Percentiles rank a stretch among this genome's conserved stretches.
phyloP scores from a whole-genome alignment of 1,140 invertebrate species.

The Ladona fulva region DNA sequence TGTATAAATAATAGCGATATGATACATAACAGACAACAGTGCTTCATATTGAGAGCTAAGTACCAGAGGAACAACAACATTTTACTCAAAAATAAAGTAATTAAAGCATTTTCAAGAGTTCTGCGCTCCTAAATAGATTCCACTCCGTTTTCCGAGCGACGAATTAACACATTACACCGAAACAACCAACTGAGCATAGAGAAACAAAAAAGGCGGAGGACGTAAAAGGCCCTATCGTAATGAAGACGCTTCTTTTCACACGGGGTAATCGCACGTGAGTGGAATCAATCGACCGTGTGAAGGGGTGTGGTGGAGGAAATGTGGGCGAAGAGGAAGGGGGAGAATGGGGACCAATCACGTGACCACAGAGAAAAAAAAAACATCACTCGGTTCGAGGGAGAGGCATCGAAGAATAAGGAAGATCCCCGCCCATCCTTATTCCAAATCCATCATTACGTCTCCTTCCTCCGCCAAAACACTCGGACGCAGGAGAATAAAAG shows the following conservation, averaged over 20 bases:
- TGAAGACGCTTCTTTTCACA: background rate
- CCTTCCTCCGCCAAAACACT: background rate
- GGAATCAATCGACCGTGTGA: background rate
- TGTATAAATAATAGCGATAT: too few species aligned
- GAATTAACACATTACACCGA: too few species aligned
- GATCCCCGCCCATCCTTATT: background rate
- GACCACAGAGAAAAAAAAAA: background rate
- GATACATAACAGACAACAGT: too few species aligned
- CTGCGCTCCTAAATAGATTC: too few species aligned
- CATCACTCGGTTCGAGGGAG: background rate
- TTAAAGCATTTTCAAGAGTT: too few species aligned
- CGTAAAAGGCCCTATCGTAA: too few species aligned
- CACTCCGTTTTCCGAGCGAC: too few species aligned
- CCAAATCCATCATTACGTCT: background rate
- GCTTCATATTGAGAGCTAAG: too few species aligned
- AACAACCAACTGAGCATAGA: too few species aligned
- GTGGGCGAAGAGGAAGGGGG: background rate
- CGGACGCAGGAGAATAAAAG: background rate
- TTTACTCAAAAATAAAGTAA: too few species aligned
- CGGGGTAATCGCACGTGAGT: background rate
- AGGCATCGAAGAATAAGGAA: background rate
- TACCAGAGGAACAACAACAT: too few species aligned
- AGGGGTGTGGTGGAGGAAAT: background rate
- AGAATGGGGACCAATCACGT: background rate
- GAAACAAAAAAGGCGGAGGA: too few species aligned